phyloP scores from a whole-genome alignment of 2,888 invertebrate genomes.

The Morpho helenor region DNA sequence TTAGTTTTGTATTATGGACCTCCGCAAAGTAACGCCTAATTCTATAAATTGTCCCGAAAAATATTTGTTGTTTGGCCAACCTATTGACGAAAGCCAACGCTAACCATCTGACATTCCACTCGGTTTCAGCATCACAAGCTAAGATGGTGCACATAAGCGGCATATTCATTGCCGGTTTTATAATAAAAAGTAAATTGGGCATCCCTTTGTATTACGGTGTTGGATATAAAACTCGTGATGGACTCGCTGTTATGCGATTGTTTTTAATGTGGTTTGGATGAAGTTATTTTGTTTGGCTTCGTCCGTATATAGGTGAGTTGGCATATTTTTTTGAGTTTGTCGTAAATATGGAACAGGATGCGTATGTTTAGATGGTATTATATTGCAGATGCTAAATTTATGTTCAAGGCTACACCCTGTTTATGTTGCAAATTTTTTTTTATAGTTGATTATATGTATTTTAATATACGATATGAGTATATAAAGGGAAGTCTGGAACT shows the following conservation, averaged over 20 bases:
- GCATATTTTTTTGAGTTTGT: conserved; percentile 1
- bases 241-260: background rate
- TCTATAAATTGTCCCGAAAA: background rate
- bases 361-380: conserved; percentile 7
- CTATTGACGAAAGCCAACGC: conserved; percentile 17
- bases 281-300: conserved; percentile 10
- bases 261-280: background rate
- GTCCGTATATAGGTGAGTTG: conserved; percentile 2
- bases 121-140: background rate
- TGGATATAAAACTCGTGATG: background rate
- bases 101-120: conserved; percentile 15
- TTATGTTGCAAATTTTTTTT: background rate
- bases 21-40: too few relatives aligned
- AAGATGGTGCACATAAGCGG: background rate
- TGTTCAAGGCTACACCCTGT: conserved; percentile 1
- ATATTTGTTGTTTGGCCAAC: conserved; percentile 16
- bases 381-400: conserved; percentile 14
- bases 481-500: too few relatives aligned
- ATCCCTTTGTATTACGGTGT: too few relatives aligned
- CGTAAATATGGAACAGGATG: conserved; percentile 17
- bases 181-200: background rate
- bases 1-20: too few relatives aligned
- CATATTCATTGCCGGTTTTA: conserved; percentile 9
- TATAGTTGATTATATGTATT: too few relatives aligned
- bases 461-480: too few relatives aligned